Evolutionary conservation across 2,888 invertebrate species (phyloP), one percentile per base, ranked within the genome.

Genomic region (Cephus pygmeus): DNA sequence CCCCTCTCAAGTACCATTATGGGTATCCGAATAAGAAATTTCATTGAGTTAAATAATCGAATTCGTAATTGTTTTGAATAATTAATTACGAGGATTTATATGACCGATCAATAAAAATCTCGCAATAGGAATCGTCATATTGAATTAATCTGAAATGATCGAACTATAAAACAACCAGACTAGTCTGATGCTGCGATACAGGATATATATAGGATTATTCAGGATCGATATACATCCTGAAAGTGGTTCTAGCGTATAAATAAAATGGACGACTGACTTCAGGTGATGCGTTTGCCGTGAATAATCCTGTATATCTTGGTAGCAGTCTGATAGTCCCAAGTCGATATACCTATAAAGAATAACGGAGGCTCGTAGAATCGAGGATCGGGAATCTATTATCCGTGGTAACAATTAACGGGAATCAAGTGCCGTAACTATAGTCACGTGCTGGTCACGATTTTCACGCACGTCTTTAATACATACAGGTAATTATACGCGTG

Each of bases 311-410:
- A 15, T 35, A 34, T 56, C 77, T 69, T 34, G 75, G 81, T 82
- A 79, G 81, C 73, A 81, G 77, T 83, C 83, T 84, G 78, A 84
- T 82, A 80, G 81, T 23, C 56, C 56, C 56, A 56, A 56, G 23
- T 56, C 56, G 9, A 56, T 56, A 56, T 23, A 23, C 23, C 12
- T 12, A 4, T 12, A 15, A 15, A 23, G 23, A 1, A 40, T 15
- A 40, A 40, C 15, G 40, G 15, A 40, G 23, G 23, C 15, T 40
- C 40, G 23, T 56, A 56, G 23, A 56, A 56, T 56, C 9, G 56
- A 56, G 56, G 15, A 23, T 56, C 56, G 56, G 2, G 56, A 23
- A 56, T 56, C 56, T 56, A 23, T 56, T 56, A 56, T 2, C 23
- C 56, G 23, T 6, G 56, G 56, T 6, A 56, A 23, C 23, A 56